A percentile compares a stretch with the other conserved stretches of the same genome.
These are phyloP conservation scores for Xiphophorus couchianus DNA, from an alignment of 2,113 vertebrate species.

Conservation along the genomic window DNA sequence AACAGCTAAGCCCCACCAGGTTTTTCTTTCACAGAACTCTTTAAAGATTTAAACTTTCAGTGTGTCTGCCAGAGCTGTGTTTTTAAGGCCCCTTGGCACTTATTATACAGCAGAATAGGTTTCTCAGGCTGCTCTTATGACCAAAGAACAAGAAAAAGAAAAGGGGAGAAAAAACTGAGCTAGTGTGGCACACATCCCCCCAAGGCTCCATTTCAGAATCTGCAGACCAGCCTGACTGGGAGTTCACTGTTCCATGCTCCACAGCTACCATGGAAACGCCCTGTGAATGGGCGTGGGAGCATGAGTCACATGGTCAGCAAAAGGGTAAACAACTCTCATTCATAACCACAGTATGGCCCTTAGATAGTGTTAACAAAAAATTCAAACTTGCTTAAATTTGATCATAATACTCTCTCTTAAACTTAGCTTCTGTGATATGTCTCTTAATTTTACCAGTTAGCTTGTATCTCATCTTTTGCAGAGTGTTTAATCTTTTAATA, in stretches of 20 bases:
- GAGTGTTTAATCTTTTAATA: slow-evolving; percentile 13
- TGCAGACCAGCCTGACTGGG: slow-evolving; percentile 51
- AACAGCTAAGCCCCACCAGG: slow-evolving; percentile 41
- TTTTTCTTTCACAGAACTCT: slow-evolving; percentile 23
- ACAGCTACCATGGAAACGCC: slow-evolving; percentile 78
- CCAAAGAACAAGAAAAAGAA: slow-evolving; percentile 48
- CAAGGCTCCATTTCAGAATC: slow-evolving; percentile 72
- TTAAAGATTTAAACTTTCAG: slow-evolving; percentile 31
- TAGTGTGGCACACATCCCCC: slow-evolving; percentile 52
- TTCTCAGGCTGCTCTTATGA: slow-evolving; percentile 45
- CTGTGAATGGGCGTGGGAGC: slow-evolving; percentile 75
- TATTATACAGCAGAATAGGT: slow-evolving; percentile 37
- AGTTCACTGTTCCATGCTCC: slow-evolving; percentile 64
- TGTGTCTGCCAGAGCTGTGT: slow-evolving; percentile 32
- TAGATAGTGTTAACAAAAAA: slow-evolving; percentile 49
- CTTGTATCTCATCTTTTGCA: not conserved
- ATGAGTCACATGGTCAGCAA: slow-evolving; percentile 77
- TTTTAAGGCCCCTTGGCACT: slow-evolving; percentile 40
- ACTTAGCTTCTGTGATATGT: not conserved
- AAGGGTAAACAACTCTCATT: slow-evolving; percentile 84
- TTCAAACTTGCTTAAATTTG: slow-evolving; percentile 15
- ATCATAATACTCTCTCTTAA: not conserved
- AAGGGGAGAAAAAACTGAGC: slow-evolving; percentile 48
- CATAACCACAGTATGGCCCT: slow-evolving; percentile 69
- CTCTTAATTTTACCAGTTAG: not conserved